Percentiles rank a stretch among this genome's conserved stretches.
Evolutionary conservation across 2,113 vertebrate genomes (phyloP).

Genomic region (Hylia prasina): DNA sequence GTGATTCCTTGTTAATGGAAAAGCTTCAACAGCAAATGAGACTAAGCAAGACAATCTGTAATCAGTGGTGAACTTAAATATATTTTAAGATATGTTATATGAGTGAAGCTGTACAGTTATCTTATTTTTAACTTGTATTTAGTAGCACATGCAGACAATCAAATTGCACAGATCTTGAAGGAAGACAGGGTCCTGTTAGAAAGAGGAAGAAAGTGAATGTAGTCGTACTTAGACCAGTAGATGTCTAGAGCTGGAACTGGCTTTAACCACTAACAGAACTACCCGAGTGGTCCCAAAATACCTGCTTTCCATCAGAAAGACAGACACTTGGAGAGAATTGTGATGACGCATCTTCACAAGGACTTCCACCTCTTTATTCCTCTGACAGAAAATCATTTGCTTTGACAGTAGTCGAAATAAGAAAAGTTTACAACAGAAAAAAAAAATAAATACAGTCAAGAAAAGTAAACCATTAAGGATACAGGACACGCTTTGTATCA

Average conservation of each 20-base stretch:
- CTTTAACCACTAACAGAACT: background rate
- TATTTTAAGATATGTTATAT: background rate
- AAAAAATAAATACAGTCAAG: background rate
- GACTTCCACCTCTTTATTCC: background rate
- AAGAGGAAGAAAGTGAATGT: background rate
- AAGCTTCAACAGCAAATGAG: background rate
- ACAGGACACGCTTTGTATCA: background rate
- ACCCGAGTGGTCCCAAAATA: background rate
- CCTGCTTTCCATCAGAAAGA: background rate
- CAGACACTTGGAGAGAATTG: rapidly evolving
- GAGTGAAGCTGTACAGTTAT: rapidly evolving
- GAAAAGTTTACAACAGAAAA: background rate
- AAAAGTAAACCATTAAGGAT: background rate
- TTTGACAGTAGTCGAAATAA: background rate
- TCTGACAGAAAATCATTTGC: background rate
- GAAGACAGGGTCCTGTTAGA: background rate
- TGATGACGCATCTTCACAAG: background rate
- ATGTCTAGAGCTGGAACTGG: background rate
- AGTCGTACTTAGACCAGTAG: background rate
- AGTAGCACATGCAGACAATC: background rate
- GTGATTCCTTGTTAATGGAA: background rate
- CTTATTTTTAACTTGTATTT: background rate
- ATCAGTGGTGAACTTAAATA: background rate
- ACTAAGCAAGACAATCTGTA: background rate
- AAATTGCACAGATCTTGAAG: background rate